Percentiles rank a stretch among this genome's conserved stretches.
These are phyloP conservation scores for Pandion haliaetus DNA, from an alignment of 2,113 vertebrate genomes.

Conservation along the genomic window DNA sequence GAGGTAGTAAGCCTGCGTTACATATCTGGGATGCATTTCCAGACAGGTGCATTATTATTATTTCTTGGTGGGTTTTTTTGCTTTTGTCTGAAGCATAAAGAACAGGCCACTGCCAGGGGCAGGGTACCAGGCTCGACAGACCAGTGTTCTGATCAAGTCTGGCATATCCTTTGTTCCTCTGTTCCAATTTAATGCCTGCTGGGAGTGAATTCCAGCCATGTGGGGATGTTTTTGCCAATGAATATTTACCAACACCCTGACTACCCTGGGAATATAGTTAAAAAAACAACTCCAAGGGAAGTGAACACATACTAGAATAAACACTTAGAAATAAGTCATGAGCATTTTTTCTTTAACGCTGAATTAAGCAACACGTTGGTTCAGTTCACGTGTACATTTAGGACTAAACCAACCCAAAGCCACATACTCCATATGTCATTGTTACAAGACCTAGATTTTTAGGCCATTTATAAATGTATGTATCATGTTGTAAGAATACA, in stretches of 20 bases:
- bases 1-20: background rate
- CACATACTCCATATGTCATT: background rate
- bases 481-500: background rate
- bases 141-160: conserved; percentile 55
- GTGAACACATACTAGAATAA: background rate
- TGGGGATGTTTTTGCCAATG: conserved; percentile 43
- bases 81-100: conserved; percentile 37
- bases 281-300: background rate
- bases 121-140: conserved; percentile 54
- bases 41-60: background rate
- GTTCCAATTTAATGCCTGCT: conserved; percentile 64
- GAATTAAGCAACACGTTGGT: background rate
- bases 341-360: background rate
- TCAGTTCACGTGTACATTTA: background rate
- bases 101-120: conserved; percentile 34
- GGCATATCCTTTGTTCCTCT: conserved; percentile 66
- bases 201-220: conserved; percentile 55
- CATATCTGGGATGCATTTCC: background rate
- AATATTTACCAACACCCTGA: conserved; percentile 62
- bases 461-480: background rate
- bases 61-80: background rate
- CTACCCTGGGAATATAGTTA: background rate
- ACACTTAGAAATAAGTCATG: background rate
- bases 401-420: background rate
- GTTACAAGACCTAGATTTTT: background rate